Evolutionary conservation across 1,140 invertebrate species (phyloP).

Genomic region (Drosophila setifemur): DNA sequence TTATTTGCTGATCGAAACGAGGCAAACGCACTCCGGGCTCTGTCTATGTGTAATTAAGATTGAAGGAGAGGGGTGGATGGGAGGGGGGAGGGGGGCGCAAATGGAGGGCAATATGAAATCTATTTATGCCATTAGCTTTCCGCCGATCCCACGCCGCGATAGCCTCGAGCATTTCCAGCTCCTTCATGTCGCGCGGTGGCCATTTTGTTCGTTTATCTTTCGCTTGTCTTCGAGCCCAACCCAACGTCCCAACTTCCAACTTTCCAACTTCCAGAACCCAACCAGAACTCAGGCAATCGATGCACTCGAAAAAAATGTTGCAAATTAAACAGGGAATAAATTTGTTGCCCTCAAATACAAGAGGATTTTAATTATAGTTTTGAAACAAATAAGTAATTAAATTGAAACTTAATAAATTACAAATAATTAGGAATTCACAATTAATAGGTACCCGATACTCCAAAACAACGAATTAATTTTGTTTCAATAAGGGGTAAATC

Average conservation of each 20-base stretch:
- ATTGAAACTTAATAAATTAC: too few species aligned
- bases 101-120: constrained; percentile 70
- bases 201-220: constrained; percentile 47
- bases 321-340: too few species aligned
- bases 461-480: too few species aligned
- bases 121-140: constrained; percentile 80
- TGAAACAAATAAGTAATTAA: too few species aligned
- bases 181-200: constrained; percentile 22
- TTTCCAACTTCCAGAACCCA: background rate
- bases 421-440: too few species aligned
- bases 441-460: too few species aligned
- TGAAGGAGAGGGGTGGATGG: constrained; percentile 1
- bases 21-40: constrained; percentile 15
- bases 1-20: constrained; percentile 71
- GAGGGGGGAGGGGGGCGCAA: background rate
- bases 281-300: background rate
- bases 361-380: too few species aligned
- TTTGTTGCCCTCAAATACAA: too few species aligned
- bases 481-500: too few species aligned
- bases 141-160: constrained; percentile 65
- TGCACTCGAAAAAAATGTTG: background rate
- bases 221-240: constrained; percentile 37
- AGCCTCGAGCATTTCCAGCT: constrained; percentile 59
- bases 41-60: constrained; percentile 68
- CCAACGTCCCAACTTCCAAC: background rate